Conservation (phyloP, 2,113 vertebrate genomes). For the Xiphophorus maculatus region DNA sequence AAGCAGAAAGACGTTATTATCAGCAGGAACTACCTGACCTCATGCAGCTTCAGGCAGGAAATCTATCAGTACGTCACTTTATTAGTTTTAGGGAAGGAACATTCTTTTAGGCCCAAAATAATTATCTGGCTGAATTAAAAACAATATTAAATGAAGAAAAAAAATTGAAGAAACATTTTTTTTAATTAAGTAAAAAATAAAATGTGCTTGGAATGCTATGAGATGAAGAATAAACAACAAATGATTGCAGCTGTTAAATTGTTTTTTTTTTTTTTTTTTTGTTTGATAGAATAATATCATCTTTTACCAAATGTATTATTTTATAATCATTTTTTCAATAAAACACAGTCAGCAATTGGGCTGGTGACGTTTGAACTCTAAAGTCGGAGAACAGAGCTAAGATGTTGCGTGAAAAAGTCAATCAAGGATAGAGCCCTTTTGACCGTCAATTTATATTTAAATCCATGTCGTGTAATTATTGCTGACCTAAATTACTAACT, state of each 20-base stretch:
- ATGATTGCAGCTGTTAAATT: too few relatives aligned
- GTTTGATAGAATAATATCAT: too few relatives aligned
- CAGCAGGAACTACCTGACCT: neutral
- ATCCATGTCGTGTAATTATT: conserved; percentile 11
- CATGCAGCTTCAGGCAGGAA: neutral
- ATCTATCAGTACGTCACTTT: neutral
- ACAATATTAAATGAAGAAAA: too few relatives aligned
- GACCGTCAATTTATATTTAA: neutral
- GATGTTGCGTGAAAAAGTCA: neutral
- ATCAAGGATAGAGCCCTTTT: conserved; percentile 30
- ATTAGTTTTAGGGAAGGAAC: too few relatives aligned
- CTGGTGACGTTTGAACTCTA: conserved; percentile 2
- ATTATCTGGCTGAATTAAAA: too few relatives aligned
- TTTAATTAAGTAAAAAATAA: too few relatives aligned
- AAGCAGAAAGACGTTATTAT: neutral
- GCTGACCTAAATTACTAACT: conserved; percentile 31
- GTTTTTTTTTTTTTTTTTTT: too few relatives aligned
- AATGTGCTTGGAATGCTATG: too few relatives aligned
- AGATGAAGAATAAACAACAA: too few relatives aligned
- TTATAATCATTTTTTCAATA: neutral
- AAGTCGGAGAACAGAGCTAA: neutral
- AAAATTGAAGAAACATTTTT: too few relatives aligned
- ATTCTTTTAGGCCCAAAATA: too few relatives aligned
- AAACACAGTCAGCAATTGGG: too few relatives aligned
- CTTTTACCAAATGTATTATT: neutral